Evolutionary conservation across 2,888 invertebrate genomes (phyloP), one percentile per base, ranked within the genome.

Genomic region (Cosmia trapezina): DNA sequence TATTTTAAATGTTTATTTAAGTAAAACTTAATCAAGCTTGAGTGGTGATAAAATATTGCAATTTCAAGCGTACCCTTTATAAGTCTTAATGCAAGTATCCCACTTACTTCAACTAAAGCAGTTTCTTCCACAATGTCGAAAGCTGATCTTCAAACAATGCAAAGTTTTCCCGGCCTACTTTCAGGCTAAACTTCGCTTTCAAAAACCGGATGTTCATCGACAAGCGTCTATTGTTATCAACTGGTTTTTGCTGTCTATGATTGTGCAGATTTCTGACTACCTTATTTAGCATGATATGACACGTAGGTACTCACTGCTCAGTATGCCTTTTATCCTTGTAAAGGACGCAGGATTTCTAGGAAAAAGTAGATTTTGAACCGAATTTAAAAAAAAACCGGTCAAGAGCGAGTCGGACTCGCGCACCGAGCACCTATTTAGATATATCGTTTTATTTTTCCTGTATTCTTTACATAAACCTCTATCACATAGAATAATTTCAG

Each of bases 161-260:
- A 57, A 68, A 79, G 74, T 79, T 68, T 66, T 61, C n/a, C 41
- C 45, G 51, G 51, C 56, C 63, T 73, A 56, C 56, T 63, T 78
- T 53, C 65, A 71, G 53, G 47, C 53, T 57, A 53, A 28, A 28
- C 28, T 49, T 54, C 8, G 49, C 54, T 51, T 54, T 61, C 67
- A 53, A 47, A 33, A 63, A 59, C 73, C n/a, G 28, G 73, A 49
- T 22, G 33, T 45, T 54, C 33, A 64, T 53, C n/a, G 61, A 72
- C 45, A 57, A 53, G 51, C 45, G 5, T 6, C 54, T 56, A 64
- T 73, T 73, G 60, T 80, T 61, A 12, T 22, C 11, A 64, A 64
- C 51, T 17, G n/a, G 73, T 67, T 67, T 77, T 64, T 51, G 14
- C n/a, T 14, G 22, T 56, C 60, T 47, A 14, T 54, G 11, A 45